Evolutionary conservation across 2,797 vertebrate species (phyloP), one percentile per base, ranked within the genome.

Genomic region (Rhabdophis nuchalis): DNA sequence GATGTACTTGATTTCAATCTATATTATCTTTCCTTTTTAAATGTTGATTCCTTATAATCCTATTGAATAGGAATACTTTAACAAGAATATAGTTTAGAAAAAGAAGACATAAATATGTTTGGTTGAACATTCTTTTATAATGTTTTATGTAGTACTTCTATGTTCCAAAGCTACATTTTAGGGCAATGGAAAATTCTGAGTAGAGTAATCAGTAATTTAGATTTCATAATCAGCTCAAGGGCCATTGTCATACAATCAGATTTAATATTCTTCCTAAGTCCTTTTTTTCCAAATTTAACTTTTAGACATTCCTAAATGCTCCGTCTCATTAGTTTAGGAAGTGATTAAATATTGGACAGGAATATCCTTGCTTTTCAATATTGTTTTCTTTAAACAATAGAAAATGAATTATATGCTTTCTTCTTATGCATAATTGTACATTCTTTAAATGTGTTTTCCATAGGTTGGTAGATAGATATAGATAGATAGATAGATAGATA

Each of bases 211-310:
- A 98, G 98, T 98, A 98, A 97, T 97, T 95, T 95, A 98, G 97
- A 98, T 98, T 97, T 97, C 97, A 96, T 98, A 98, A 98, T 99
- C 98, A 98, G 97, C 97, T 98, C 97, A 98, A 98, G 98, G 98
- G 98, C 98, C 96, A 97, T 97, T 97, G 96, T 98, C 98, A 98
- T 96, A 94, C 97, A 97, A 97, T 93, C 88, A 93, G 93, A 97
- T 97, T 98, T 98, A 97, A 97, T 97, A 96, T 97, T 95, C 95
- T 96, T 95, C 94, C 96, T 97, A 95, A 97, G 94, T 97, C 96
- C 96, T 96, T 96, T 97, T 93, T 96, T 97, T 97, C 96, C 97
- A 96, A 96, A 97, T 91, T 96, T 96, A 97, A 97, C 93, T 95
- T 94, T 95, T 96, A 91, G 92, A 91, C 53, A 91, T 91, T 61